These are phyloP conservation scores for Nemoura dubitans DNA, from an alignment of 2,888 invertebrate species.

Conservation along the genomic window DNA sequence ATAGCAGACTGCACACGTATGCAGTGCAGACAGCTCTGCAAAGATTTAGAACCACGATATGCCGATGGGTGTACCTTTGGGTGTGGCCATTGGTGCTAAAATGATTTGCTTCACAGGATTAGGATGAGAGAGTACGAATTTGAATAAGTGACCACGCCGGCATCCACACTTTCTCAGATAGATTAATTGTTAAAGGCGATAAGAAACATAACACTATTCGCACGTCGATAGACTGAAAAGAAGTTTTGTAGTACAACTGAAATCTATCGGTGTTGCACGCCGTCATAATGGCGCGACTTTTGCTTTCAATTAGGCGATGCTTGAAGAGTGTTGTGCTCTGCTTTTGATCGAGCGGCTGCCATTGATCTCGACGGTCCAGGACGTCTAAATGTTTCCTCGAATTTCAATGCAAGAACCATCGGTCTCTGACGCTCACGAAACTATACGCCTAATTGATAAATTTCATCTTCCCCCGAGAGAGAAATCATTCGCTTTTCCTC, in stretches of 20 bases:
- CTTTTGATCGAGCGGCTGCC: not conserved
- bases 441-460: not conserved
- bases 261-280: not conserved
- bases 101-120: slow-evolving; percentile 17
- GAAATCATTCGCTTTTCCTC: not conserved
- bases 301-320: not conserved
- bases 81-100: slow-evolving; percentile 17
- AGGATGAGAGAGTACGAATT: slow-evolving; percentile 26
- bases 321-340: not conserved
- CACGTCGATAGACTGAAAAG: not conserved
- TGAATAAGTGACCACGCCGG: not conserved
- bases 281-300: slow-evolving; percentile 7
- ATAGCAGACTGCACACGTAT: not conserved
- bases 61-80: not conserved
- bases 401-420: not conserved
- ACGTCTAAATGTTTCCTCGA: not conserved
- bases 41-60: not conserved
- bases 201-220: not conserved
- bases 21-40: slow-evolving; percentile 14
- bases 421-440: not conserved
- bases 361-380: not conserved
- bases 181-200: not conserved
- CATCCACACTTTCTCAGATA: slow-evolving; percentile 7
- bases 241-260: not conserved
- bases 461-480: slow-evolving; percentile 9